Conservation (phyloP, 1,140 invertebrate species). For the Doryteuthis pealeii region DNA sequence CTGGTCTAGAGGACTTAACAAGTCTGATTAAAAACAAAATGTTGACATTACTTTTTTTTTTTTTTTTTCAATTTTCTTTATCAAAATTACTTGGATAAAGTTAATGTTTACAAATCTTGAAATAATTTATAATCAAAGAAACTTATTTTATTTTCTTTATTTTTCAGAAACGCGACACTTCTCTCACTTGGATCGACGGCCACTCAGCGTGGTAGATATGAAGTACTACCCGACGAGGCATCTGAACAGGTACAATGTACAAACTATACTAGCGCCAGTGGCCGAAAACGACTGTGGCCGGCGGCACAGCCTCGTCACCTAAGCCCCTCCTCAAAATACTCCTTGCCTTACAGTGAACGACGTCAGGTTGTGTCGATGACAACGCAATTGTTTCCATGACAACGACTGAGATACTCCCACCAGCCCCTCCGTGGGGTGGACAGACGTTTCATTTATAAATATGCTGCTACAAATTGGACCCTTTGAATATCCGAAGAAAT, state of each 20-base stretch:
- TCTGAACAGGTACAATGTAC: not conserved
- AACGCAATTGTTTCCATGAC: not conserved
- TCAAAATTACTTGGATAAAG: too few relatives aligned
- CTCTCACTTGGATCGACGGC: not conserved
- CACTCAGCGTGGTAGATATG: conserved; percentile 3
- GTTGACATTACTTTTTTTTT: too few relatives aligned
- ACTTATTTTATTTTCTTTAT: not conserved
- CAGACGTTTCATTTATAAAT: too few relatives aligned
- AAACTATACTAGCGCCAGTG: conserved; percentile 4
- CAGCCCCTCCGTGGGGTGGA: too few relatives aligned
- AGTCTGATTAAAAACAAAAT: too few relatives aligned
- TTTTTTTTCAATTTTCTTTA: too few relatives aligned
- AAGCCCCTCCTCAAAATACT: not conserved
- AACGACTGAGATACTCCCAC: too few relatives aligned
- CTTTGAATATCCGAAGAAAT: too few relatives aligned
- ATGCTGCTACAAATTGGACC: too few relatives aligned
- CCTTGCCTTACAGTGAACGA: not conserved
- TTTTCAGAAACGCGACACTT: not conserved
- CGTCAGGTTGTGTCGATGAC: not conserved
- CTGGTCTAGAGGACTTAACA: too few relatives aligned
- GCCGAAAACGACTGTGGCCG: conserved; percentile 10
- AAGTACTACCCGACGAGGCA: not conserved
- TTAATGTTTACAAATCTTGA: too few relatives aligned
- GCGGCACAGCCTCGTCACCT: not conserved
- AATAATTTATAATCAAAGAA: too few relatives aligned